Evolutionary conservation across 2,797 vertebrate genomes (phyloP).

Genomic region (Taeniopygia guttata): DNA sequence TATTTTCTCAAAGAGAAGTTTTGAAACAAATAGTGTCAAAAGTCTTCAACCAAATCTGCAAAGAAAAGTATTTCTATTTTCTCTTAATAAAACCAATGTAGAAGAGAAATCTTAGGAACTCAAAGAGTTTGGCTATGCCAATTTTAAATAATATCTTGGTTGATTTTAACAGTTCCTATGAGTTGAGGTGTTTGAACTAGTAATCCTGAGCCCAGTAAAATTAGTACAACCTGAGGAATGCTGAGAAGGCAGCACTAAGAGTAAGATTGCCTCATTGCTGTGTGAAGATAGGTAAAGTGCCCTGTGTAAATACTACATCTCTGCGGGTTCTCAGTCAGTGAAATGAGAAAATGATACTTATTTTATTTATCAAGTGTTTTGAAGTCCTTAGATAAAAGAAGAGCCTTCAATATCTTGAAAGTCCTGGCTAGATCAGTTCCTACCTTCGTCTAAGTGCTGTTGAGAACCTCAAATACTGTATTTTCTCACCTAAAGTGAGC

Average conservation of each 20-base stretch:
- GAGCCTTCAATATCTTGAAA: not conserved
- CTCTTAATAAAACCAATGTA: not conserved
- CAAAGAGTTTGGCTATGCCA: not conserved
- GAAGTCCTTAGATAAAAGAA: slow-evolving; percentile 15
- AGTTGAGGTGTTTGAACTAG: not conserved
- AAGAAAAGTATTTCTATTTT: not conserved
- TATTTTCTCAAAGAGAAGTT: not conserved
- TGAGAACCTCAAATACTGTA: not conserved
- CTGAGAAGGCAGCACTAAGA: not conserved
- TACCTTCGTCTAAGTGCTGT: not conserved
- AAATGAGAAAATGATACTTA: not conserved
- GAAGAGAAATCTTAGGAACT: not conserved
- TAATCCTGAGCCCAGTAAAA: not conserved
- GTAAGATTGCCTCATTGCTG: not conserved
- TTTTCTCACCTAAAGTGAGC: not conserved
- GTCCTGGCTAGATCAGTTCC: not conserved
- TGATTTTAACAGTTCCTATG: not conserved
- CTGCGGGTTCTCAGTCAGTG: not conserved
- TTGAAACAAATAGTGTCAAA: not conserved
- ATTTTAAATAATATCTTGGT: not conserved
- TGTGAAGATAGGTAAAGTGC: slow-evolving; percentile 7
- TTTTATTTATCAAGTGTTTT: slow-evolving; percentile 14
- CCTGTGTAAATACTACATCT: not conserved
- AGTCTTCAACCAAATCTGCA: not conserved
- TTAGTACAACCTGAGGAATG: not conserved